These are phyloP conservation scores for Xiphophorus couchianus DNA, from an alignment of 2,113 vertebrate genomes.

Conservation along the genomic window DNA sequence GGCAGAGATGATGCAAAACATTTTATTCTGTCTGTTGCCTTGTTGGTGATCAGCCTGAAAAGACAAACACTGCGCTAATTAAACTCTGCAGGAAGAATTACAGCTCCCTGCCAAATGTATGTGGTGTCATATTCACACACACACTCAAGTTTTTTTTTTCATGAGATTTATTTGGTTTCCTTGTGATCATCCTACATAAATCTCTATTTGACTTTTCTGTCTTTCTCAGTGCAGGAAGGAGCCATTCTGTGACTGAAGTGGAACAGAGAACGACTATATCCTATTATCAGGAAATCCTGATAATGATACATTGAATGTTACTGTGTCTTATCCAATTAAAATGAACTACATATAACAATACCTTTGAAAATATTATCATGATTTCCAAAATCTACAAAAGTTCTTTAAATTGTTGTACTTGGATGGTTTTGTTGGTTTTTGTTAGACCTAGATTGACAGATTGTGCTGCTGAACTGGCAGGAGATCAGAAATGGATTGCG, in stretches of 20 bases:
- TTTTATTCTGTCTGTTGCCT: constrained; percentile 18
- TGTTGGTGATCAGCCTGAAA: constrained; percentile 26
- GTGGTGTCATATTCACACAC: constrained; percentile 7
- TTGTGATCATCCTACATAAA: constrained; percentile 59
- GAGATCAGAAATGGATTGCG: constrained; percentile 5
- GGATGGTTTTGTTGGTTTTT: constrained; percentile 26
- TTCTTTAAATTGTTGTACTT: constrained; percentile 26
- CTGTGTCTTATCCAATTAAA: constrained; percentile 62
- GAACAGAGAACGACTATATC: constrained; percentile 50
- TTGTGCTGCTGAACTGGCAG: constrained; percentile 6
- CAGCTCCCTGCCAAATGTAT: constrained; percentile 2
- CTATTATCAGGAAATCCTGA: constrained; percentile 45
- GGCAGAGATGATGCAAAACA: not conserved
- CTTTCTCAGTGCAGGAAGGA: constrained; percentile 38
- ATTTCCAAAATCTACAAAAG: constrained; percentile 35
- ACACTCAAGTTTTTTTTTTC: constrained; percentile 44
- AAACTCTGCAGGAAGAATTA: constrained; percentile 8
- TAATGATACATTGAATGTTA: constrained; percentile 50
- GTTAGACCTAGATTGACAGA: constrained; percentile 5
- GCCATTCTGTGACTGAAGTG: constrained; percentile 59
- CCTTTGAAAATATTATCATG: constrained; percentile 14
- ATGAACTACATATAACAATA: constrained; percentile 22
- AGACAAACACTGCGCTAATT: constrained; percentile 9
- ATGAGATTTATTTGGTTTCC: constrained; percentile 56
- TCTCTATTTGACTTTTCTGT: constrained; percentile 55